Evolutionary conservation across 2,888 invertebrate species (phyloP).

Genomic region (Subacronicta megacephala): DNA sequence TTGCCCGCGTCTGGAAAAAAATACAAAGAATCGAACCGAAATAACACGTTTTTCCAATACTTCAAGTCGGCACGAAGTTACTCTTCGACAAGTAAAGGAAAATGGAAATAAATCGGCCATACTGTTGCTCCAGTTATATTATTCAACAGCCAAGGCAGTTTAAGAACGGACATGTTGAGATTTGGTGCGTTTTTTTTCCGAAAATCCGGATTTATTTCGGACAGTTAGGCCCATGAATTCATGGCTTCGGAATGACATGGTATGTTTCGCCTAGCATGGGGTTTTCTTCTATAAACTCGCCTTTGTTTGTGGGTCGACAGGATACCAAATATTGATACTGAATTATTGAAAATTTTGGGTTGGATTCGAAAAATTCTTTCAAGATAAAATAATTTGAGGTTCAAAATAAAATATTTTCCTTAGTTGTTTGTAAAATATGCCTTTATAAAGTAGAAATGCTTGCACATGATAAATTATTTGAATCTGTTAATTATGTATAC

Average conservation of each 20-base stretch:
- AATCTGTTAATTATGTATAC: too few species aligned
- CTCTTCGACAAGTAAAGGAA: conserved; percentile 49
- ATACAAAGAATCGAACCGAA: conserved; percentile 27
- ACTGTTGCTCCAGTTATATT: conserved; percentile 55
- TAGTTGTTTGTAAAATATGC: too few species aligned
- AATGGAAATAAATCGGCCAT: conserved; percentile 66
- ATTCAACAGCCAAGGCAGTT: conserved; percentile 58
- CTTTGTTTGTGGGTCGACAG: conserved; percentile 5
- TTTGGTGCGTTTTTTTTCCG: conserved; percentile 37
- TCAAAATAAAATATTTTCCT: too few species aligned
- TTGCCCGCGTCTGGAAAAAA: conserved; percentile 25
- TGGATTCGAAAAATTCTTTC: too few species aligned
- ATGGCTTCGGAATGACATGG: conserved; percentile 13
- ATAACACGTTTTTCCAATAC: conserved; percentile 53
- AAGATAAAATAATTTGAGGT: too few species aligned
- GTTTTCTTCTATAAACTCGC: conserved; percentile 6
- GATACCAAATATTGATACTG: conserved; percentile 18
- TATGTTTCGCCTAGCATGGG: conserved; percentile 12
- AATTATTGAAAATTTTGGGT: conserved; percentile 33
- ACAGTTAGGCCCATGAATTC: conserved; percentile 23
- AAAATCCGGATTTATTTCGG: conserved; percentile 40
- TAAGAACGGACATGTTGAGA: conserved; percentile 40
- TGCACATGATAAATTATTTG: too few species aligned
- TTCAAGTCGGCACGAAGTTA: conserved; percentile 40
- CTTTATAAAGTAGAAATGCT: too few species aligned